phyloP scores from a whole-genome alignment of 2,888 invertebrate genomes.

The Rhagonycha fulva region DNA sequence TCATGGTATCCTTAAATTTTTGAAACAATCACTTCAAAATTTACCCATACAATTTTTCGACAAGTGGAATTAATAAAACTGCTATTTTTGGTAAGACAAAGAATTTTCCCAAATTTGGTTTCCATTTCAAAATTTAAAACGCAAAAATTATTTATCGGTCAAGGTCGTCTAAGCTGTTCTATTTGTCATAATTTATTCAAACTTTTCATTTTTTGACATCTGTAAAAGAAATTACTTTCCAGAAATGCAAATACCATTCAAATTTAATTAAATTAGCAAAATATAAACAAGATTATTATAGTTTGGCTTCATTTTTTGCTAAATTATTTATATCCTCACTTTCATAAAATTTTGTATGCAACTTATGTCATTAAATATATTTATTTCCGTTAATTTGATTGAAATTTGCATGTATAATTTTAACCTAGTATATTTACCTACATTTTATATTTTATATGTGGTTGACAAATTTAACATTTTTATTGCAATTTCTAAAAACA shows the following conservation, averaged over 20 bases:
- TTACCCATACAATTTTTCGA: no score
- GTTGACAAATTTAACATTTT: neutral
- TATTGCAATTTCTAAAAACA: neutral
- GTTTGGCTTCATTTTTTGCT: neutral
- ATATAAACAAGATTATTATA: neutral
- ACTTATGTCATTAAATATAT: neutral
- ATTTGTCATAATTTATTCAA: neutral
- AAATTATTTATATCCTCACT: neutral
- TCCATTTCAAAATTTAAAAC: neutral
- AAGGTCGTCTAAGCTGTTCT: neutral
- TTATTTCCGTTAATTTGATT: neutral
- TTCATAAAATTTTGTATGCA: neutral
- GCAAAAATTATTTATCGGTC: neutral
- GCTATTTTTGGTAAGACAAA: neutral
- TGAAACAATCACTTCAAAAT: no score
- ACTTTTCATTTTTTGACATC: neutral
- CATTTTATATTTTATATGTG: neutral
- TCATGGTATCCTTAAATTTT: no score
- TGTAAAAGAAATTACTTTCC: neutral
- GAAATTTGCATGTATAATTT: neutral
- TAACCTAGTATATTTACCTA: slow-evolving; percentile 1
- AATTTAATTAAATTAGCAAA: neutral
- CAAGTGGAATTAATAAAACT: neutral
- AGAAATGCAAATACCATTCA: neutral
- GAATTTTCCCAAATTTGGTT: neutral